Base-by-base conservation (phyloP, 1,140 invertebrate species). In the Trialeurodes vaporariorum region DNA sequence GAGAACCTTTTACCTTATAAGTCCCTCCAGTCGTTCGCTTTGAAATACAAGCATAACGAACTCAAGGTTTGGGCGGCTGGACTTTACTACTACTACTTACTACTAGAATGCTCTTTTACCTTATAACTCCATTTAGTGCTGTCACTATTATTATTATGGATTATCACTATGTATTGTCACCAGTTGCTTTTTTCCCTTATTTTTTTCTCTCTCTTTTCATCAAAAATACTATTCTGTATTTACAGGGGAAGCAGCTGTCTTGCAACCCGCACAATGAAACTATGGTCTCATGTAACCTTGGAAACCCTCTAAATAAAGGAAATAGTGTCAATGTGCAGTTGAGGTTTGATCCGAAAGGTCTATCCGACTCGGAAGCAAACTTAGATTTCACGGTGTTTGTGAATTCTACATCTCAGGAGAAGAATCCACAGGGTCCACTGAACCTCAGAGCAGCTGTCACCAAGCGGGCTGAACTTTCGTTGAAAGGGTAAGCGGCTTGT, bases 381-480 rank as follows among this genome's bases (percentile, higher is more conserved):
- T 79, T 96, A 17, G 75, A 82, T 26, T 91, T 96, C 74, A 75
- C 80, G 2, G 82, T 93, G 1, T 88, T 87, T 78, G 87, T 87
- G 0, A 95, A 96, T 79, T 94, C 94, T n/a, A 94, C 93, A 5
- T 94, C 89, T 0, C 84, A 84, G 68, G 86, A 91, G 76, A 71
- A 81, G 24, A 82, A 79, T 73, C 76, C 77, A 72, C 77, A 89
- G 79, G 81, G 84, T 74, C 77, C 82, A 0, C 76, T 82, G 1
- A 76, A 74, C 70, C 81, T 84, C 64, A 79, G 77, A 40, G 87
- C 90, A 0, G 80, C 83, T 25, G 87, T 98, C 26, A 82, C 92
- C 13, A 91, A 91, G 71, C 84, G 85, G 71, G 92, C 92, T 22
- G 91, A 94, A 76, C 77, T 96, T 1, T 85, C 86, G 13, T 84